A percentile compares a stretch with the other conserved stretches of the same genome.
Conservation (phyloP, 2,797 vertebrate genomes). For the Xerus rutilus region DNA sequence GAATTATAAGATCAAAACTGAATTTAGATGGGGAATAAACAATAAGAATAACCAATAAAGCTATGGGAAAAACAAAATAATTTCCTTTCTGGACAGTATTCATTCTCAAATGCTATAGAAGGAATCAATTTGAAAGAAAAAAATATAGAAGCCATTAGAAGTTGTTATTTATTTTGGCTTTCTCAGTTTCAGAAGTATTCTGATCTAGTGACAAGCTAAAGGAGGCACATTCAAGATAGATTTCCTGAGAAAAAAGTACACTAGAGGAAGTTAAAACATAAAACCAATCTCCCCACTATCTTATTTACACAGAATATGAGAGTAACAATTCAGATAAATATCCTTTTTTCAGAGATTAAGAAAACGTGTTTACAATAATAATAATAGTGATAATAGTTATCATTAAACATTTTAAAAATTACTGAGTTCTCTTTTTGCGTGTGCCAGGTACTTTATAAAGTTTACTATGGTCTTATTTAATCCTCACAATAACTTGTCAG, state of each 20-base stretch:
- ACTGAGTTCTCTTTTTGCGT: background rate
- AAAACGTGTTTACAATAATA: constrained; percentile 19
- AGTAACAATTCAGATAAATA: constrained; percentile 59
- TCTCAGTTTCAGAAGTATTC: constrained; percentile 28
- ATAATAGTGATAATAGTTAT: background rate
- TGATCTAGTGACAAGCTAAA: constrained; percentile 24
- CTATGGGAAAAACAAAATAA: constrained; percentile 57
- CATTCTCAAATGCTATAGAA: constrained; percentile 33
- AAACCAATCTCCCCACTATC: background rate
- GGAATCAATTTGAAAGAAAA: constrained; percentile 39
- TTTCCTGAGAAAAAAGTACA: constrained; percentile 50
- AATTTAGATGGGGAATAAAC: constrained; percentile 53
- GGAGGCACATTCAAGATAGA: constrained; percentile 18
- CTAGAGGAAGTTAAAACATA: constrained; percentile 54
- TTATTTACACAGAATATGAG: constrained; percentile 31
- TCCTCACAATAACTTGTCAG: background rate
- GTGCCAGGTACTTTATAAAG: constrained; percentile 38
- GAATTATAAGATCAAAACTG: constrained; percentile 52
- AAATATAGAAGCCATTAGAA: background rate
- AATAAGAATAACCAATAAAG: constrained; percentile 53
- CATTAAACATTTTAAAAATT: constrained; percentile 27
- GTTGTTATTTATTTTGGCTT: constrained; percentile 48
- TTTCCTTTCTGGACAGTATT: constrained; percentile 64
- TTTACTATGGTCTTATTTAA: constrained; percentile 36
- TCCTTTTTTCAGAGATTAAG: constrained; percentile 32